These are phyloP conservation scores for Hydrochoerus hydrochaeris DNA, from an alignment of 2,113 vertebrate genomes.

Conservation along the genomic window DNA sequence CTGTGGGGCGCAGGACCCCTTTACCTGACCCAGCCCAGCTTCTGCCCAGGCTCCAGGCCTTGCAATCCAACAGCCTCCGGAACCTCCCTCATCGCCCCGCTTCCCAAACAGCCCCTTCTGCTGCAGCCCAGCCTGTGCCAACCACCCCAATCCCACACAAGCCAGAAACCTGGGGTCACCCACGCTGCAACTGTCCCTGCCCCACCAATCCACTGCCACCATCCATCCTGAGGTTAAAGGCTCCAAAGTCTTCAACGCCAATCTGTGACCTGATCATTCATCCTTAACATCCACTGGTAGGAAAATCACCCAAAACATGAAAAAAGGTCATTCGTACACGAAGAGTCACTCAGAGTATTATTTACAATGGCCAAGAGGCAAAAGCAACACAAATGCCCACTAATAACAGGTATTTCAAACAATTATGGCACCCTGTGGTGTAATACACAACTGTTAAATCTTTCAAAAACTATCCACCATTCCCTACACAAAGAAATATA, in stretches of 20 bases:
- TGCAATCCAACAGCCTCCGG: neutral
- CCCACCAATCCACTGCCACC: neutral
- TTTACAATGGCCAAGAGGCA: neutral
- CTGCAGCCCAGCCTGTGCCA: neutral
- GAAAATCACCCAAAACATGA: neutral
- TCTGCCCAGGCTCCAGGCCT: neutral
- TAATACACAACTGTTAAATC: neutral
- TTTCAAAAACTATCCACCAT: neutral
- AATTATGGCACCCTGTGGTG: neutral
- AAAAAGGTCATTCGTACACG: neutral
- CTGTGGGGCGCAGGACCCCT: neutral
- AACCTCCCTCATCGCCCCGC: neutral
- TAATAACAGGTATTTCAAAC: neutral
- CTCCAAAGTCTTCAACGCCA: neutral
- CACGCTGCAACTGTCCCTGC: neutral
- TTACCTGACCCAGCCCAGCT: neutral
- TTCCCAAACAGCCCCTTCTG: neutral
- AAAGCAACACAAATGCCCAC: conserved; percentile 1
- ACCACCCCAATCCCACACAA: neutral
- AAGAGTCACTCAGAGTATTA: neutral
- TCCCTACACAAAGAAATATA: neutral
- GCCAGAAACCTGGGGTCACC: neutral
- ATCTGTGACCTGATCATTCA: neutral
- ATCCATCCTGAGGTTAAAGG: neutral
- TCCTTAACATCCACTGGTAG: neutral